phyloP scores from a whole-genome alignment of 92 coral and sea anemone genomes.

The Porites rus region DNA sequence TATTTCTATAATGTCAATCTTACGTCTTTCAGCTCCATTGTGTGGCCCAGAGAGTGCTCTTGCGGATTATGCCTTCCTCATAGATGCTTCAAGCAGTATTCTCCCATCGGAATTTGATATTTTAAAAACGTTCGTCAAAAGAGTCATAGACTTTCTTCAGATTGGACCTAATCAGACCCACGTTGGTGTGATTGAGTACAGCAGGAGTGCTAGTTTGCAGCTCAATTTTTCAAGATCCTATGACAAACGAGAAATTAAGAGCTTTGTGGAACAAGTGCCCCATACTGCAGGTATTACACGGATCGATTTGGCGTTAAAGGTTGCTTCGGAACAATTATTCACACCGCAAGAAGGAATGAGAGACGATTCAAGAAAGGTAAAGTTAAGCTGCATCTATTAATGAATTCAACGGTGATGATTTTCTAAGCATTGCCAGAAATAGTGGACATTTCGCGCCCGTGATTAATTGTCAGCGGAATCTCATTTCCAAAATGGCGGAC shows the following conservation, averaged over 20 bases:
- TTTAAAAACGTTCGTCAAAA: constrained; percentile 64
- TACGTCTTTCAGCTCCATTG: constrained; percentile 38
- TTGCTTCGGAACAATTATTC: constrained; percentile 68
- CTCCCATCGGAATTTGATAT: too few relatives aligned
- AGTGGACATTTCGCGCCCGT: too few relatives aligned
- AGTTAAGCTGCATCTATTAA: too few relatives aligned
- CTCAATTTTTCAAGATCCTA: constrained; percentile 56
- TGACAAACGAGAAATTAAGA: constrained; percentile 62
- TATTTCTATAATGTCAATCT: too few relatives aligned
- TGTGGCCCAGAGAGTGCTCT: constrained; percentile 62
- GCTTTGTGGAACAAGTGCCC: constrained; percentile 31
- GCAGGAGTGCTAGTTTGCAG: constrained; percentile 50
- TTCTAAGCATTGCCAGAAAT: too few relatives aligned
- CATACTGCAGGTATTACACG: constrained; percentile 73
- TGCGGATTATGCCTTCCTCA: constrained; percentile 84
- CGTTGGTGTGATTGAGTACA: constrained; percentile 79
- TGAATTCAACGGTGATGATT: too few relatives aligned
- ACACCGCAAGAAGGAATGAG: constrained; percentile 79
- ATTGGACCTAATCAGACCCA: constrained; percentile 69
- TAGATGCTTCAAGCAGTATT: constrained; percentile 73
- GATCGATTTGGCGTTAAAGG: constrained; percentile 78
- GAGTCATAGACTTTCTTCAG: constrained; percentile 68
- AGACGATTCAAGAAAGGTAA: constrained; percentile 72
- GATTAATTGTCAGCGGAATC: too few relatives aligned
- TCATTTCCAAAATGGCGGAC: too few relatives aligned